Conservation (phyloP, 1,140 invertebrate species). For the Agrilus planipennis region DNA sequence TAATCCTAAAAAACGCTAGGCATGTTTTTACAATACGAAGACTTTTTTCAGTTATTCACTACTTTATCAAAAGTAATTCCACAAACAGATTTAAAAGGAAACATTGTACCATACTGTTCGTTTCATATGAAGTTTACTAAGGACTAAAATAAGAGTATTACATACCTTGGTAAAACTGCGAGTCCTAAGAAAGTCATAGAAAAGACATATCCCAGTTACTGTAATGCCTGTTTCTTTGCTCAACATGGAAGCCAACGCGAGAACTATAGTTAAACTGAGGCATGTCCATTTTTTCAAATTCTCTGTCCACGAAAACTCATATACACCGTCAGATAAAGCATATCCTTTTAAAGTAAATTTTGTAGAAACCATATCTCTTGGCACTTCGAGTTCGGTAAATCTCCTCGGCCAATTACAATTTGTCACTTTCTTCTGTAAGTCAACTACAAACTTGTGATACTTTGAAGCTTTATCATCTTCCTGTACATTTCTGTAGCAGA, state of each 20-base stretch:
- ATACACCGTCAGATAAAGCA: too few species aligned
- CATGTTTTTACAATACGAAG: too few species aligned
- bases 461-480: constrained; percentile 6
- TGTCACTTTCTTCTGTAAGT: constrained; percentile 24
- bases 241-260: constrained; percentile 59
- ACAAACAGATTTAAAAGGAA: too few species aligned
- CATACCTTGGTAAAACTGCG: constrained; percentile 16
- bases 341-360: background rate
- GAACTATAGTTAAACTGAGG: constrained; percentile 39
- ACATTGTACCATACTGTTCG: too few species aligned
- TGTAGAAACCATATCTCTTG: background rate
- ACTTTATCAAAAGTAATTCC: too few species aligned
- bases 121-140: too few species aligned
- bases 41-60: too few species aligned
- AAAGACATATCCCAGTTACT: constrained; percentile 73
- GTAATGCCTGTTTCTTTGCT: constrained; percentile 90
- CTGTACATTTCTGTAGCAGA: background rate
- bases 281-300: constrained; percentile 44
- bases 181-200: constrained; percentile 51
- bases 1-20: too few species aligned
- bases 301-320: constrained; percentile 25
- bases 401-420: constrained; percentile 26
- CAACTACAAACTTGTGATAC: constrained; percentile 23
- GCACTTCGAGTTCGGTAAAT: background rate
- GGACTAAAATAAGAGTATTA: too few species aligned